Evolutionary conservation across 2,797 vertebrate species (phyloP).

Genomic region (Echiichthys vipera): DNA sequence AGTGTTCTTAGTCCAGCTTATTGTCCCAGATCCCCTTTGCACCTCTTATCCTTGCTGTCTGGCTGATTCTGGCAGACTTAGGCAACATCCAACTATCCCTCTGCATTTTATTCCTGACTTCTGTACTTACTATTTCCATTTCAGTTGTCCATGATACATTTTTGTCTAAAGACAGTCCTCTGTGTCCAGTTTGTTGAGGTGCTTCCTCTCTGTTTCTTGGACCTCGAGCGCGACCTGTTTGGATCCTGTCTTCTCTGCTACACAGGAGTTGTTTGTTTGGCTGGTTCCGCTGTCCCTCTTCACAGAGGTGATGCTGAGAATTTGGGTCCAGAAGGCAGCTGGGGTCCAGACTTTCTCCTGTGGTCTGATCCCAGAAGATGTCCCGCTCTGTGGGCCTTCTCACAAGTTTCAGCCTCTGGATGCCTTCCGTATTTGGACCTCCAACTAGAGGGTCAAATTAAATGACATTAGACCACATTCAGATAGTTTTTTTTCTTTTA

Average conservation of each 20-base stretch:
- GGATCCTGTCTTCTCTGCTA: neutral
- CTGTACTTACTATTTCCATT: constrained; percentile 13
- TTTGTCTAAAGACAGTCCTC: neutral
- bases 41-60: constrained; percentile 20
- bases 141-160: constrained; percentile 43
- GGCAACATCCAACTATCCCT: constrained; percentile 10
- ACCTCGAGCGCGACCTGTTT: constrained; percentile 2
- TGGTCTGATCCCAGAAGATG: constrained; percentile 84
- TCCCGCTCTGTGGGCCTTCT: constrained; percentile 72
- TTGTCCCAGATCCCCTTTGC: constrained; percentile 27
- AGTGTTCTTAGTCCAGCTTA: constrained; percentile 31
- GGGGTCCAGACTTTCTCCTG: constrained; percentile 70
- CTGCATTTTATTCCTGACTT: neutral
- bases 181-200: constrained; percentile 6
- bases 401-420: constrained; percentile 58
- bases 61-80: constrained; percentile 17
- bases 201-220: constrained; percentile 7
- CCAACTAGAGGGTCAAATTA: constrained; percentile 20
- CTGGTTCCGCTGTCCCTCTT: constrained; percentile 6
- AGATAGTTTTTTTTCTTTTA: neutral
- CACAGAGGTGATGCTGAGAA: constrained; percentile 15
- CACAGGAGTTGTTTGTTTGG: neutral
- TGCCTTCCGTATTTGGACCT: constrained; percentile 28
- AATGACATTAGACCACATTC: neutral
- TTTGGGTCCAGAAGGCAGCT: constrained; percentile 54